Conservation (phyloP, 2,888 invertebrate species). For the Seladonia tumulorum region DNA sequence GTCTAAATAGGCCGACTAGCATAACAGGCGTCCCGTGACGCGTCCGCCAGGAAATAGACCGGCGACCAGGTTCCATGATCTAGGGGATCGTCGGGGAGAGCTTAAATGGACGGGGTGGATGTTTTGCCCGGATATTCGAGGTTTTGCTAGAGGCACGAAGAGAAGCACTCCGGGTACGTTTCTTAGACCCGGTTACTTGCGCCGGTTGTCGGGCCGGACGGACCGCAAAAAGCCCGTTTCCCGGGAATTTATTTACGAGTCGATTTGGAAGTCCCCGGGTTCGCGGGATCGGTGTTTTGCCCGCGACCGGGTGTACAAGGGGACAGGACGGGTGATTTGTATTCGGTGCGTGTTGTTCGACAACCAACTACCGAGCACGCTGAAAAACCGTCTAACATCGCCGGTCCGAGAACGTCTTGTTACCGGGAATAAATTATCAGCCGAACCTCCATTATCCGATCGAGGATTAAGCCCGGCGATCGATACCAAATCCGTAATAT, state of each 20-base stretch:
- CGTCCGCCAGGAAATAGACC: neutral
- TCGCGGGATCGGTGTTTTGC: conserved; percentile 35
- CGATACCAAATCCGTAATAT: neutral
- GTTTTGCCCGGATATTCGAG: conserved; percentile 30
- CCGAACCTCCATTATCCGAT: conserved; percentile 30
- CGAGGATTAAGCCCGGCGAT: conserved; percentile 15
- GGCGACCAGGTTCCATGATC: conserved; percentile 7
- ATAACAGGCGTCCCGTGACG: conserved; percentile 1
- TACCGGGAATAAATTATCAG: conserved; percentile 44
- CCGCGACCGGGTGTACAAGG: conserved; percentile 1
- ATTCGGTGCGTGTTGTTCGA: conserved; percentile 47
- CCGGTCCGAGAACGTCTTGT: conserved; percentile 48
- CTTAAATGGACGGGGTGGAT: conserved; percentile 41
- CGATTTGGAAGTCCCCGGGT: conserved; percentile 46
- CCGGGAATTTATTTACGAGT: conserved; percentile 48
- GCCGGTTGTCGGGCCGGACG: neutral
- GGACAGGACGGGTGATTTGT: conserved; percentile 40
- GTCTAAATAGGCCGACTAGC: conserved; percentile 5
- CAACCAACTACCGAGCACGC: conserved; percentile 16
- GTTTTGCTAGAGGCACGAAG: conserved; percentile 38
- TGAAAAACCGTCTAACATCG: conserved; percentile 36
- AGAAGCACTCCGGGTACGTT: conserved; percentile 39
- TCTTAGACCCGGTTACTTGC: conserved; percentile 31
- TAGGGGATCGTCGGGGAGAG: conserved; percentile 1
- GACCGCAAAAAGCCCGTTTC: conserved; percentile 25